phyloP scores from a whole-genome alignment of 2,113 vertebrate species.

The Nothoprocta pentlandii region DNA sequence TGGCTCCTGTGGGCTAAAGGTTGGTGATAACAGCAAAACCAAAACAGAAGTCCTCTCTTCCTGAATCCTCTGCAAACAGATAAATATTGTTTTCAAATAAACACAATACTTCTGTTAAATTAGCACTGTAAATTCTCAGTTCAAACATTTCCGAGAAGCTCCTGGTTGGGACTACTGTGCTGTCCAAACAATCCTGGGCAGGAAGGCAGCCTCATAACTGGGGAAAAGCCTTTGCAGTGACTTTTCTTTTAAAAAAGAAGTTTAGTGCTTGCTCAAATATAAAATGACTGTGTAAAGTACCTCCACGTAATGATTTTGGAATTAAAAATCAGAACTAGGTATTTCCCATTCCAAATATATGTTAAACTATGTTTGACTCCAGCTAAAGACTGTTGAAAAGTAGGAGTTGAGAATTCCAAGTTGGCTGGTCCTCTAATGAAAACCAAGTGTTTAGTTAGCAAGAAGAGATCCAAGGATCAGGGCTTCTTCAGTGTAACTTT shows the following conservation, averaged over 20 bases:
- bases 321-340: background rate
- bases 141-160: background rate
- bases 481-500: background rate
- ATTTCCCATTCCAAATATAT: background rate
- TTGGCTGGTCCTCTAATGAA: background rate
- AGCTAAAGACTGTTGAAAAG: background rate
- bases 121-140: background rate
- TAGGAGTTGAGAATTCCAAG: background rate
- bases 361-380: background rate
- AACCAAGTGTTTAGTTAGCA: background rate
- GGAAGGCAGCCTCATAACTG: background rate
- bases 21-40: background rate
- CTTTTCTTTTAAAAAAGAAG: background rate
- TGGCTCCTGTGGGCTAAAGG: background rate
- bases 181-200: background rate
- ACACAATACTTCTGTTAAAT: background rate
- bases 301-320: background rate
- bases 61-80: fast-evolving
- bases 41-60: background rate
- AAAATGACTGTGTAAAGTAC: background rate
- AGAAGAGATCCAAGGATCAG: background rate
- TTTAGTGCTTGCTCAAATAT: background rate
- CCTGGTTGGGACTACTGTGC: background rate
- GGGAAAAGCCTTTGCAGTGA: background rate
- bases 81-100: background rate